Conservation (phyloP, 1,140 invertebrate species). For the Dolichoris vasculosae region DNA sequence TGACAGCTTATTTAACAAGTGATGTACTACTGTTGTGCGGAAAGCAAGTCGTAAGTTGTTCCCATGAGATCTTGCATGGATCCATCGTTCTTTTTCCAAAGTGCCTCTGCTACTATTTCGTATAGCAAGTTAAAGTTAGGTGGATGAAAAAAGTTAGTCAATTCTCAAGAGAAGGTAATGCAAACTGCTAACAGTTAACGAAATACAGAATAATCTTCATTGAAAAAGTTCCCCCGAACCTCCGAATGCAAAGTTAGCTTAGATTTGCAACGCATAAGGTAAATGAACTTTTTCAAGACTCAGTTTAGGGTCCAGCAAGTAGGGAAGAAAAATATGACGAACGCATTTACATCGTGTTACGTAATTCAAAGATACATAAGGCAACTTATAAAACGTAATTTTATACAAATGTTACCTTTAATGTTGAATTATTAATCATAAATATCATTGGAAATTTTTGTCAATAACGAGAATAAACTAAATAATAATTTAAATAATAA, state of each 20-base stretch:
- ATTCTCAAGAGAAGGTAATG: constrained; percentile 65
- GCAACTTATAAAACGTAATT: too few species aligned
- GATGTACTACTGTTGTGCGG: background rate
- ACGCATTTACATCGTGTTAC: constrained; percentile 31
- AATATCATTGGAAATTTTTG: too few species aligned
- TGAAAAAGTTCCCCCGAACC: constrained; percentile 71
- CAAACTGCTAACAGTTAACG: constrained; percentile 62
- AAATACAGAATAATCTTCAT: constrained; percentile 73
- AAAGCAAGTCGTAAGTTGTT: background rate
- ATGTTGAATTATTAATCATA: too few species aligned
- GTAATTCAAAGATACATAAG: background rate
- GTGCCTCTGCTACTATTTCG: background rate
- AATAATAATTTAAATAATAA: too few species aligned
- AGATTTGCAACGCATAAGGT: background rate
- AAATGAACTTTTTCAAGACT: constrained; percentile 40
- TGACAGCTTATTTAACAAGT: background rate
- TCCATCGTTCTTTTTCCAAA: background rate
- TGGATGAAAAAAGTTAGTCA: constrained; percentile 72
- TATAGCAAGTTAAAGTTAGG: constrained; percentile 60
- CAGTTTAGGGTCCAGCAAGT: background rate
- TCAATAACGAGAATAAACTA: too few species aligned
- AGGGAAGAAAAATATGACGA: background rate
- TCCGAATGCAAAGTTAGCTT: constrained; percentile 58
- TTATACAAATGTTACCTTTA: too few species aligned
- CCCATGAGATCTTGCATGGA: background rate